Evolutionary conservation across 2,888 invertebrate species (phyloP), one percentile per base, ranked within the genome.

Genomic region (Drosophila mercatorum): DNA sequence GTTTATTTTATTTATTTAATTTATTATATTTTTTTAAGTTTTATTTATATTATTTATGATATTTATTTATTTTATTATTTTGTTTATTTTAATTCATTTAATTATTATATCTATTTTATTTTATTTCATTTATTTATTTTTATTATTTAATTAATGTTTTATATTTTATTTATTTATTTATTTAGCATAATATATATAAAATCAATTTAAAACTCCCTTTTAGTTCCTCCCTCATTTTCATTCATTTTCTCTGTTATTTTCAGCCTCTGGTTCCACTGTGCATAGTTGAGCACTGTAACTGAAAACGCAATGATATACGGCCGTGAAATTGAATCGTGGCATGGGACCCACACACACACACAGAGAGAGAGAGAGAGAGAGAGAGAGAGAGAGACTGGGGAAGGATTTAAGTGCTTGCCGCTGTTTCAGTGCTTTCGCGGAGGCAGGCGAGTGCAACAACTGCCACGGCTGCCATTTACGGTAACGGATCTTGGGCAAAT

Each of bases 241-340:
- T 3, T n/a, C 3, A 17, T 1, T 41, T n/a, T n/a, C n/a, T 10
- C 22, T 17, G 3, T 43, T 43, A 6, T 44, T 22, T 12, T 28
- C 4, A 5, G 44, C 3, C 1, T 12, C 3, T 46, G 46, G 46
- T 14, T 26, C 67, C 66, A 66, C 53, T 4, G 68, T 66, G 49
- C 59, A 51, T 40, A 46, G 63, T 40, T 49, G 44, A 63, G 59
- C 56, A 70, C 76, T 80, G 89, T 59, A 77, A 79, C 86, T 78
- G 90, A 89, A 83, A 85, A 74, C 78, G 84, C 77, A 84, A 90
- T 91, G 90, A 90, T 91, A 91, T 85, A 90, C 83, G 81, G 80
- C 85, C 80, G 78, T 80, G 75, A 88, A 89, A 86, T 85, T 88
- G 75, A 82, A 87, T 72, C 78, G 81, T 61, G 74, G 62, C 69